phyloP scores from a whole-genome alignment of 2,113 vertebrate species.

The Daboia siamensis region DNA sequence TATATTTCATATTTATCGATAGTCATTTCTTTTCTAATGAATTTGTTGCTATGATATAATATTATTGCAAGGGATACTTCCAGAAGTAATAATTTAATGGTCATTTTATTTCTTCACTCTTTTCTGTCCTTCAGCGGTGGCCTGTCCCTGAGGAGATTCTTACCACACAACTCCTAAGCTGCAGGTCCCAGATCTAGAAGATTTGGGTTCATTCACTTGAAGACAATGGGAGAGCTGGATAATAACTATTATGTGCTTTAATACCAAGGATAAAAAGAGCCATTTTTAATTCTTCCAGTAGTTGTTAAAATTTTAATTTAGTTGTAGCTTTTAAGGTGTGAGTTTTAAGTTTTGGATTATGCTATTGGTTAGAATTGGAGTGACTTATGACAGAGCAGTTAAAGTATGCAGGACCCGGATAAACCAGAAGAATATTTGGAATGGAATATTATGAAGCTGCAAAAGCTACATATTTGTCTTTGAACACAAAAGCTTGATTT shows the following conservation, averaged over 20 bases:
- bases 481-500: neutral
- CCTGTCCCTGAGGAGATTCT: neutral
- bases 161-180: neutral
- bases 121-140: neutral
- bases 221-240: neutral
- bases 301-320: neutral
- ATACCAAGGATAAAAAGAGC: neutral
- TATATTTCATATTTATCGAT: neutral
- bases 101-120: neutral
- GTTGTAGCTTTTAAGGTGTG: neutral
- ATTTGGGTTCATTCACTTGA: neutral
- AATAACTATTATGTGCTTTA: neutral
- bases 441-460: neutral
- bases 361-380: neutral
- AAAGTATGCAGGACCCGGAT: neutral
- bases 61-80: neutral
- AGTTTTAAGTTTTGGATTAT: neutral
- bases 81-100: neutral
- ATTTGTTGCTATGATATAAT: neutral
- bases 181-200: neutral
- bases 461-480: neutral
- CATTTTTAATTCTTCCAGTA: neutral
- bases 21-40: neutral
- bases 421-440: neutral
- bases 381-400: neutral